Percentiles rank a stretch among this genome's conserved stretches.
phyloP scores from a whole-genome alignment of 2,113 vertebrate genomes.

The Drymodes brunneopygia region DNA sequence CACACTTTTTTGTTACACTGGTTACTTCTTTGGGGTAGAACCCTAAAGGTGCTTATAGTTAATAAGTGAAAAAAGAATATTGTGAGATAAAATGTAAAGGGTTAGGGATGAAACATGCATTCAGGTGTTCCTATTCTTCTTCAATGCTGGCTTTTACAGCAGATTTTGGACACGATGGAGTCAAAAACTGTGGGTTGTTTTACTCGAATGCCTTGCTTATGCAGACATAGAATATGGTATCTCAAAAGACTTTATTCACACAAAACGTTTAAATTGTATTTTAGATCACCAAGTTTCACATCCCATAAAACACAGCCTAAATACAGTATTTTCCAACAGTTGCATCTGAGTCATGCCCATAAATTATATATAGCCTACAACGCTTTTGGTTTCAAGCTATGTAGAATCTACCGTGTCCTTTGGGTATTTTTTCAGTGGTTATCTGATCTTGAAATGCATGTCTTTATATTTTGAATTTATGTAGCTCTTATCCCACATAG shows the following conservation, averaged over 20 bases:
- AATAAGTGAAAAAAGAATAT: not conserved
- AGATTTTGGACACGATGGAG: not conserved
- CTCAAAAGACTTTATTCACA: not conserved
- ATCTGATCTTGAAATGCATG: not conserved
- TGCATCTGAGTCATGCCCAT: not conserved
- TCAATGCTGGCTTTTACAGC: not conserved
- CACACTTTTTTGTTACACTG: accelerated
- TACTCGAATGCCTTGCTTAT: not conserved
- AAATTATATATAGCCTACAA: not conserved
- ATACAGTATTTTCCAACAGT: not conserved
- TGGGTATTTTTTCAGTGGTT: not conserved
- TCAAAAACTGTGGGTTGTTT: not conserved
- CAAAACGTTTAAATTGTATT: not conserved
- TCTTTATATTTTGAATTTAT: not conserved
- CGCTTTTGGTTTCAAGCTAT: not conserved
- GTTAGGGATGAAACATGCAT: not conserved
- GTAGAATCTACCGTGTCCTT: not conserved
- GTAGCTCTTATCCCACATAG: not conserved
- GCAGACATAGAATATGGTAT: not conserved
- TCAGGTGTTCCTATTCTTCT: not conserved
- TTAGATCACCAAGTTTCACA: not conserved
- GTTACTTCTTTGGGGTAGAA: not conserved
- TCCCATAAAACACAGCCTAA: not conserved
- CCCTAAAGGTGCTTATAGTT: not conserved
- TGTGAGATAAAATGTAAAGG: not conserved